These are phyloP conservation scores for Troides aeacus DNA, from an alignment of 2,888 invertebrate species.

Conservation along the genomic window DNA sequence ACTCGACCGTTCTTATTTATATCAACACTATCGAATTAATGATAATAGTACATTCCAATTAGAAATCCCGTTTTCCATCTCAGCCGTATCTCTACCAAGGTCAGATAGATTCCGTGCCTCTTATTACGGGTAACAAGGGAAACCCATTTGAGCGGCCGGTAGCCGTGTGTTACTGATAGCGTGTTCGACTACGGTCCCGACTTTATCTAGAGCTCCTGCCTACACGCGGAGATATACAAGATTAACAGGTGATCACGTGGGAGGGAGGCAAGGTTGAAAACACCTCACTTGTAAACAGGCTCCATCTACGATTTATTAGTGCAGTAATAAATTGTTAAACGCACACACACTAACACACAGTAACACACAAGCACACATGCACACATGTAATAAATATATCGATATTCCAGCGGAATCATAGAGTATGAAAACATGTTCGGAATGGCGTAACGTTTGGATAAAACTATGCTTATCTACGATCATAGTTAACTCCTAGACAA, in stretches of 20 bases:
- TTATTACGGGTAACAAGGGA: conserved; percentile 72
- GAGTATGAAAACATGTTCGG: no score
- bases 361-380: no score
- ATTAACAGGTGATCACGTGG: conserved; percentile 62
- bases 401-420: no score
- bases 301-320: neutral
- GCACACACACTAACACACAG: no score
- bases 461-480: conserved; percentile 62
- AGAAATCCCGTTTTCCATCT: conserved; percentile 36
- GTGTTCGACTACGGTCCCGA: conserved; percentile 46
- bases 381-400: no score
- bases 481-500: conserved; percentile 72
- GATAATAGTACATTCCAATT: conserved; percentile 40
- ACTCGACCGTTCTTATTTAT: conserved; percentile 22
- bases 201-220: conserved; percentile 50
- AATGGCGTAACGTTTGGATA: no score
- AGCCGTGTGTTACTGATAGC: conserved; percentile 55
- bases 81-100: conserved; percentile 38
- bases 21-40: conserved; percentile 26
- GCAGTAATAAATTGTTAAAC: no score
- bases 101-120: conserved; percentile 40
- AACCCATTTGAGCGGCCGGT: conserved; percentile 69
- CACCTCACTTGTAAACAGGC: conserved; percentile 27
- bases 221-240: conserved; percentile 53
- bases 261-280: conserved; percentile 39